phyloP scores from a whole-genome alignment of 2,113 vertebrate species.

The Gnathonemus echidnorhynchus region DNA sequence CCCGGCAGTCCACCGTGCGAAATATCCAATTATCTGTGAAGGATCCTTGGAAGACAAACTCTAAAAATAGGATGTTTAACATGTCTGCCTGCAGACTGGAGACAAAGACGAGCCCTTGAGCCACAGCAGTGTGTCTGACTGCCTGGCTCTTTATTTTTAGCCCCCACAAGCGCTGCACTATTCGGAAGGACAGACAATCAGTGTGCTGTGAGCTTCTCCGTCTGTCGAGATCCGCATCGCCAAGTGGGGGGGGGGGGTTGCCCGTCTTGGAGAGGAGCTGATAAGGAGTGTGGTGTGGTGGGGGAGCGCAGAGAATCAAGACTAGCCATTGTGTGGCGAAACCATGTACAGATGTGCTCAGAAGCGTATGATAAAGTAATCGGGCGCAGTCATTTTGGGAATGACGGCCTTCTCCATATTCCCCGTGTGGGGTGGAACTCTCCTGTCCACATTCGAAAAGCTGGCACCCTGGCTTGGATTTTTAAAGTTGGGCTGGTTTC shows the following conservation, averaged over 20 bases:
- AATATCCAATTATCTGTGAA: conserved; percentile 5
- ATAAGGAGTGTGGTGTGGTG: not conserved
- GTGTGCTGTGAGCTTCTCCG: conserved; percentile 1
- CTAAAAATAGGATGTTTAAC: conserved; percentile 14
- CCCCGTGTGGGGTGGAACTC: not conserved
- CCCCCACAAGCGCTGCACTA: not conserved
- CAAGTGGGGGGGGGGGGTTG: not conserved
- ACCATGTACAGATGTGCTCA: not conserved
- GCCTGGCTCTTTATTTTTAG: not conserved
- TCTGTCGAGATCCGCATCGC: not conserved
- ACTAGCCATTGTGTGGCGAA: not conserved
- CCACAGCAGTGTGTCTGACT: not conserved
- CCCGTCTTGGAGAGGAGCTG: not conserved
- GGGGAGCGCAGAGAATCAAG: not conserved
- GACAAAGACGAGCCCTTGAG: not conserved
- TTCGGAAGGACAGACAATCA: not conserved
- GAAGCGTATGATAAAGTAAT: not conserved
- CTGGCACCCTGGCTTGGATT: not conserved
- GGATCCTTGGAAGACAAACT: not conserved
- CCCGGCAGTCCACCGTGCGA: not conserved
- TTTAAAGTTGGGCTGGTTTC: not conserved
- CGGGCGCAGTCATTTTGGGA: not conserved
- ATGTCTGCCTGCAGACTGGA: not conserved
- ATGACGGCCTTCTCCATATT: not conserved
- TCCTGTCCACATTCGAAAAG: not conserved